Evolutionary conservation across 2,113 vertebrate genomes (phyloP).

Genomic region (Oryzias melastigma): DNA sequence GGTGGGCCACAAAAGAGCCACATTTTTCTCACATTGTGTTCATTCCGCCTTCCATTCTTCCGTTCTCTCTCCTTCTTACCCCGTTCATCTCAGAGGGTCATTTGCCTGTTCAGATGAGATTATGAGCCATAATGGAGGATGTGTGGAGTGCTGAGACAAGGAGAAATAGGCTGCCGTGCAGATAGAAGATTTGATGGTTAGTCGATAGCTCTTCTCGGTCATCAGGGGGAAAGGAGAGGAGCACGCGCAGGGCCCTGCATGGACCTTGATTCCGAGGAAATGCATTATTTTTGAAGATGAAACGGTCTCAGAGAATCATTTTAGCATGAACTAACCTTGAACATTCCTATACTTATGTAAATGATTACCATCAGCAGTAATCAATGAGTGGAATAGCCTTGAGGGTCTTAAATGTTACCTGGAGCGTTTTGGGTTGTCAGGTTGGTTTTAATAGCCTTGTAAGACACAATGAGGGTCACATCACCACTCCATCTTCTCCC

Average conservation of each 20-base stretch:
- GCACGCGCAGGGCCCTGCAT: conserved; percentile 50
- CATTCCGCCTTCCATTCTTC: conserved; percentile 9
- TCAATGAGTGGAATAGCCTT: conserved; percentile 69
- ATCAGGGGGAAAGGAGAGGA: conserved; percentile 43
- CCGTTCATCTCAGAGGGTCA: conserved; percentile 64
- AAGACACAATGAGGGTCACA: conserved; percentile 60
- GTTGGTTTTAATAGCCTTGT: conserved; percentile 44
- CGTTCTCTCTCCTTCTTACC: conserved; percentile 14
- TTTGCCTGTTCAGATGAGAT: conserved; percentile 79
- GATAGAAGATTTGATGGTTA: conserved; percentile 80
- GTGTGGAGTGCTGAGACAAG: conserved; percentile 80
- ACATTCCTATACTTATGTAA: conserved; percentile 68
- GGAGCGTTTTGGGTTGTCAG: conserved; percentile 49
- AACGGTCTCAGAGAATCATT: conserved; percentile 63
- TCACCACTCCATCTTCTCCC: conserved; percentile 6
- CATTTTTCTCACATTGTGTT: conserved; percentile 8
- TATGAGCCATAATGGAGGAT: conserved; percentile 79
- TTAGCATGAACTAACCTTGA: conserved; percentile 73
- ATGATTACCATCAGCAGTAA: conserved; percentile 67
- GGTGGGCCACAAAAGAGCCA: conserved; percentile 30
- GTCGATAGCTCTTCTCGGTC: conserved; percentile 70
- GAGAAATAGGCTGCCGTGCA: conserved; percentile 72
- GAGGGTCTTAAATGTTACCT: conserved; percentile 51
- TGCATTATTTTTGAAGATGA: conserved; percentile 77
- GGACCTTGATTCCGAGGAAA: conserved; percentile 76